Evolutionary conservation across 2,888 invertebrate genomes (phyloP), one percentile per base, ranked within the genome.

Genomic region (Diplolepis rosae): DNA sequence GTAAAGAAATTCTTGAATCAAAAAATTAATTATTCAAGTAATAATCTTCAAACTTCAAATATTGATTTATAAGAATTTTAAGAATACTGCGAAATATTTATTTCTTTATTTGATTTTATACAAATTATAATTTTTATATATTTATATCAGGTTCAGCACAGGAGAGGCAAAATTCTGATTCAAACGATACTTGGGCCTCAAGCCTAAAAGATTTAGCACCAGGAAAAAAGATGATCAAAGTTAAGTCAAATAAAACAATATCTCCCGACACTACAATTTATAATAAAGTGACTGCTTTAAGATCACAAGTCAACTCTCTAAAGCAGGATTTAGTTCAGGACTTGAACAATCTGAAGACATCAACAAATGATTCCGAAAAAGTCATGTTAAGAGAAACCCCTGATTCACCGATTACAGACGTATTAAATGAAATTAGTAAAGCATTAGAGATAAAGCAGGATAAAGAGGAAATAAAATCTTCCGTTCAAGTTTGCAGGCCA

Each of bases 71-170:
- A 18, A n/a, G 39, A 39, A 39, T 39, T 13, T 13, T n/a, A 39
- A n/a, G 39, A 39, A 39, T n/a, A n/a, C n/a, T 54, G n/a, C 6
- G 9, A 54, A 30, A 15, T n/a, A 1, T 54, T 30, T 0, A 1
- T 9, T 22, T 32, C 52, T 39, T 51, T 9, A 30, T 51, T 54
- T n/a, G 30, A 45, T 7, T 24, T 18, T 45, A 52, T 61, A 45
- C 56, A 73, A 65, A 39, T 67, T n/a, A 42, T 39, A n/a, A 2
- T 15, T 48, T 30, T 39, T 7, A 71, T 6, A 56, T 45, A 65
- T 73, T 48, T 48, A 54, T 70, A 56, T 72, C 69, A 66, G 68
- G 70, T 7, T 54, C 67, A 24, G 30, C 61, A n/a, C 24, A n/a
- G 13, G 24, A 27, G 61, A 42, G 13, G 27, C n/a, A 52, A 7